Conservation (phyloP, 2,797 vertebrate genomes). For the Buceros bicornis region DNA sequence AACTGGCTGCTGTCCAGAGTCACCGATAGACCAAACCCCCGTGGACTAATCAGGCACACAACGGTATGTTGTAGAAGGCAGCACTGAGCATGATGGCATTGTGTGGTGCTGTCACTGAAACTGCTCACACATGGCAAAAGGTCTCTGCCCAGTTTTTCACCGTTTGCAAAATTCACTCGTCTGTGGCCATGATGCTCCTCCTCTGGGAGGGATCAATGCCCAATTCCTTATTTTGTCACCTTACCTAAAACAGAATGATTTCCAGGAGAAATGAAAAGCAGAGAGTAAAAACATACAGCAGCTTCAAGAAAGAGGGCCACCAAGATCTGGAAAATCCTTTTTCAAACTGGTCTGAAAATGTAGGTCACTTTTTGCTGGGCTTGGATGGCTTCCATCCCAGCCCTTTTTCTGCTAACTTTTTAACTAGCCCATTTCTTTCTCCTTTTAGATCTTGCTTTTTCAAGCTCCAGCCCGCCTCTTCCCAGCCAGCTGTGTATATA, state of each 20-base stretch:
- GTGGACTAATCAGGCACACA: rapidly evolving
- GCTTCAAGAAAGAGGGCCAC: neutral
- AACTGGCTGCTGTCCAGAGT: rapidly evolving
- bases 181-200: neutral
- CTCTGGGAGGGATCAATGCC: neutral
- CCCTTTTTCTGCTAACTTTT: neutral
- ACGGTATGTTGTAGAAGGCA: rapidly evolving
- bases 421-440: neutral
- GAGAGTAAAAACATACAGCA: neutral
- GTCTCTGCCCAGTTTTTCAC: neutral
- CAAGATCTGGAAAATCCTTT: neutral
- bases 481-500: conserved; percentile 28
- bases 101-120: rapidly evolving
- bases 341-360: neutral
- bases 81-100: neutral
- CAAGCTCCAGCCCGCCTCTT: neutral
- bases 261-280: neutral
- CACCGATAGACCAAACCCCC: neutral
- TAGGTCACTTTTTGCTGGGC: neutral
- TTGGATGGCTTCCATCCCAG: neutral
- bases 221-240: neutral
- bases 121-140: neutral
- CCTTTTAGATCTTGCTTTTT: conserved; percentile 30
- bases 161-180: neutral
- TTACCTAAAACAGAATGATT: neutral